Percentiles rank a stretch among this genome's conserved stretches.
Evolutionary conservation across 2,888 invertebrate genomes (phyloP).

Genomic region (Sinhomidia bicolor): DNA sequence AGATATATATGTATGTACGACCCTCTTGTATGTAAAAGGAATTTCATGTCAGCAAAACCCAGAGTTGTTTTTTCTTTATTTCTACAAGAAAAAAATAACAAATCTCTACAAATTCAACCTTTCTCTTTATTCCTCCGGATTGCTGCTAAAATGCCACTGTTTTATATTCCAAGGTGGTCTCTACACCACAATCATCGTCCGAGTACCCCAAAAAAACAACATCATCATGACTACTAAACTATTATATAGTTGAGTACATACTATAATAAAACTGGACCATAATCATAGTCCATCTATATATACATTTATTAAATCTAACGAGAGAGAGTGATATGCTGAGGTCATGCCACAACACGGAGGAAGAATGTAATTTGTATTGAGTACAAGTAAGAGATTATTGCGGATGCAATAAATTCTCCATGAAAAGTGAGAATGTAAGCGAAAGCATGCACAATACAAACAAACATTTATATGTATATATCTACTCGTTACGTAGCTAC

Average conservation of each 20-base stretch:
- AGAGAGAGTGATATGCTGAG: neutral
- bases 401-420: constrained; percentile 14
- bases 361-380: neutral
- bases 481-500: too few relatives aligned
- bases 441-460: neutral
- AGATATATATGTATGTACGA: too few relatives aligned
- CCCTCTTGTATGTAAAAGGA: too few relatives aligned
- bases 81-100: too few relatives aligned
- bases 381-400: constrained; percentile 1
- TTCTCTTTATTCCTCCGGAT: too few relatives aligned
- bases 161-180: too few relatives aligned
- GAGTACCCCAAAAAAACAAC: neutral
- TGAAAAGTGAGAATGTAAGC: neutral
- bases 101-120: too few relatives aligned
- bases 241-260: too few relatives aligned
- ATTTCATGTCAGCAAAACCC: too few relatives aligned
- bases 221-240: neutral
- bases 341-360: neutral
- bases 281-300: neutral
- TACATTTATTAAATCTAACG: too few relatives aligned
- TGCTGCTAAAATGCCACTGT: too few relatives aligned
- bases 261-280: neutral
- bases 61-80: too few relatives aligned
- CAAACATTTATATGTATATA: neutral
- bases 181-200: neutral